Evolutionary conservation across 2,888 invertebrate species (phyloP), one percentile per base, ranked within the genome.

Genomic region (Drosophila vallismaia): DNA sequence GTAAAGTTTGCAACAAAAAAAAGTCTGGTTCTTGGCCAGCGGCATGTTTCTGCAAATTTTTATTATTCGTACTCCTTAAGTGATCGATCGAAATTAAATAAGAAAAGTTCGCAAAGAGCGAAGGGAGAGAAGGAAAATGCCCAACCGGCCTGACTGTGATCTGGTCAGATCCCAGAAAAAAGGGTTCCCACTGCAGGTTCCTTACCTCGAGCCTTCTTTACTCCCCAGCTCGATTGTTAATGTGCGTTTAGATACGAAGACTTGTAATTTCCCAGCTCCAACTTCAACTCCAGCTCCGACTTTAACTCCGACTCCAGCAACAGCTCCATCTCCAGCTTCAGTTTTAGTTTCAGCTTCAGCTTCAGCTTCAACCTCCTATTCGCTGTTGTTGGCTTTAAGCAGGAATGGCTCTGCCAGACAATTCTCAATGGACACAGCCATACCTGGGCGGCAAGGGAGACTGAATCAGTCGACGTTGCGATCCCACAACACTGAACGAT

Each of bases 181-280:
- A 55, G 24, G 74, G 56, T 44, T 44, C 40, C 45, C 46, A 51
- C 28, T 49, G 40, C 58, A 38, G 28, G 50, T 24, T 38, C 14
- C 54, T 19, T 24, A 26, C 54, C 45, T 31, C 50, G 50, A 33
- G 42, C 51, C 68, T 71, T 33, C 50, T 63, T 60, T 69, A 10
- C 10, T 44, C 24, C 5, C 66, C 79, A 85, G 82, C 77, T 83
- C 86, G 86, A 83, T 83, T 83, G 83, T 85, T 86, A 86, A 83
- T 86, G 84, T 86, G 80, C 86, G 83, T 83, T 83, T 86, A 83
- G 86, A 83, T 83, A 83, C 77, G 78, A 86, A 83, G 86, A 83
- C 83, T 75, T 83, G 86, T 86, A 83, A 83, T 83, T 83, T 86
- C 76, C 78, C 81, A 80, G 77, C 79, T 75, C 50, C 73, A 72